Conservation (phyloP, 2,888 invertebrate species). For the Drosophila borborema region DNA sequence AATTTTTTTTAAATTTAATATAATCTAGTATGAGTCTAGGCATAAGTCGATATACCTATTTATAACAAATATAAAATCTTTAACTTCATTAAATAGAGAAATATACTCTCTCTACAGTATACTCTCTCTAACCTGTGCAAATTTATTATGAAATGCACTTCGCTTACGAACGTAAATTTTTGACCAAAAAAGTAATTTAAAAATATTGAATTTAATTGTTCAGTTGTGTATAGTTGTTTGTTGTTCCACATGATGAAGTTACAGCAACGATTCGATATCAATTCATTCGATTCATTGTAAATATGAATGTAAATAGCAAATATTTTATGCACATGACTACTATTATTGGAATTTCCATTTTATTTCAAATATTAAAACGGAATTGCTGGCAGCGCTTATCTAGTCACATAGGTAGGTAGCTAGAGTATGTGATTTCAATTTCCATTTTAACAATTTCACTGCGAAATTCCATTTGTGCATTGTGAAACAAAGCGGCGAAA, state of each 20-base stretch:
- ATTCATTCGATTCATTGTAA: conserved; percentile 5
- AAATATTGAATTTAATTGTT: conserved; percentile 17
- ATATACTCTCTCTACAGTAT: not conserved
- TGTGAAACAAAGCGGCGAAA: conserved; percentile 37
- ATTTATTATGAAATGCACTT: not conserved
- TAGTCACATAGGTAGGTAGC: conserved; percentile 37
- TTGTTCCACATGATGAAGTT: conserved; percentile 3
- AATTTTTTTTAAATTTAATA: no score
- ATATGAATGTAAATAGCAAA: conserved; percentile 16
- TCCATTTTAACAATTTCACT: conserved; percentile 25
- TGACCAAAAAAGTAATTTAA: not conserved
- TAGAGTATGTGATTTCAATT: conserved; percentile 23
- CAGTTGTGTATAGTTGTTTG: conserved; percentile 3
- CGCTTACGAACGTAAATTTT: not conserved
- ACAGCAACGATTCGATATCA: conserved; percentile 1
- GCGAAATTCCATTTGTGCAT: conserved; percentile 41
- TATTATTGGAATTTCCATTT: not conserved
- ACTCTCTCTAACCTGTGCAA: not conserved
- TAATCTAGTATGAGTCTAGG: no score
- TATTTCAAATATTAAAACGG: conserved; percentile 35
- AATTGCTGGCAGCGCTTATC: conserved; percentile 56
- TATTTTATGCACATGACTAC: conserved; percentile 37
- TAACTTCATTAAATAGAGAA: not conserved
- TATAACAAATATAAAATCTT: not conserved
- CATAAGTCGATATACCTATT: no score